These are phyloP conservation scores for Volucella zonaria DNA, from an alignment of 2,888 invertebrate species.

Conservation along the genomic window DNA sequence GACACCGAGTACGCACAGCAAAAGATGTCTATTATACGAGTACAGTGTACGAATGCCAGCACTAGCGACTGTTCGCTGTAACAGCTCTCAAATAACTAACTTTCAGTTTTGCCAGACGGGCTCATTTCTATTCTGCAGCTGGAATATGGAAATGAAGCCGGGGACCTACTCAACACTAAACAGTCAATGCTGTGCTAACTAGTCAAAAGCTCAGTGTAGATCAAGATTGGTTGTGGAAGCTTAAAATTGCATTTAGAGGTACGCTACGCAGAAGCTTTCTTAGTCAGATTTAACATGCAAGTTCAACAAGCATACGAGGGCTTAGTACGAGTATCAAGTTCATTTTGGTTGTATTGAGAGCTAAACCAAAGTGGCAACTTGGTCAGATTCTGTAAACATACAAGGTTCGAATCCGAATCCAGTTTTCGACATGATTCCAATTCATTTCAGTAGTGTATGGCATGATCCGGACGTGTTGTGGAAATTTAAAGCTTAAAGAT, in stretches of 20 bases:
- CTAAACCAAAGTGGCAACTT: constrained; percentile 33
- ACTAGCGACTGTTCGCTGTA: constrained; percentile 60
- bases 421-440: constrained; percentile 9
- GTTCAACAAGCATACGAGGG: constrained; percentile 56
- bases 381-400: constrained; percentile 23
- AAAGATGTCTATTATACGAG: not conserved
- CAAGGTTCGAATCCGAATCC: not conserved
- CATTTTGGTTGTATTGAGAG: constrained; percentile 36
- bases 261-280: constrained; percentile 38
- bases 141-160: constrained; percentile 56
- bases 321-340: constrained; percentile 52
- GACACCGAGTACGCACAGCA: constrained; percentile 19
- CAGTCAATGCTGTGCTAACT: constrained; percentile 47
- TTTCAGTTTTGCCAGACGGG: constrained; percentile 55
- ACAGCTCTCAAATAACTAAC: constrained; percentile 67
- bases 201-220: constrained; percentile 46
- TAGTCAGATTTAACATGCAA: constrained; percentile 44
- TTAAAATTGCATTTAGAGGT: constrained; percentile 30
- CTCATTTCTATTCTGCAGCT: constrained; percentile 69
- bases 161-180: not conserved
- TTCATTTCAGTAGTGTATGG: not conserved
- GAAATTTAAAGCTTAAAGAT: constrained; percentile 15
- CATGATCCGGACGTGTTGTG: constrained; percentile 28
- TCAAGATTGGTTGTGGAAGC: constrained; percentile 20
- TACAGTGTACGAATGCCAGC: constrained; percentile 10